Evolutionary conservation across 92 coral and sea anemone genomes (phyloP).

Genomic region (Isaurus tuberculatus): DNA sequence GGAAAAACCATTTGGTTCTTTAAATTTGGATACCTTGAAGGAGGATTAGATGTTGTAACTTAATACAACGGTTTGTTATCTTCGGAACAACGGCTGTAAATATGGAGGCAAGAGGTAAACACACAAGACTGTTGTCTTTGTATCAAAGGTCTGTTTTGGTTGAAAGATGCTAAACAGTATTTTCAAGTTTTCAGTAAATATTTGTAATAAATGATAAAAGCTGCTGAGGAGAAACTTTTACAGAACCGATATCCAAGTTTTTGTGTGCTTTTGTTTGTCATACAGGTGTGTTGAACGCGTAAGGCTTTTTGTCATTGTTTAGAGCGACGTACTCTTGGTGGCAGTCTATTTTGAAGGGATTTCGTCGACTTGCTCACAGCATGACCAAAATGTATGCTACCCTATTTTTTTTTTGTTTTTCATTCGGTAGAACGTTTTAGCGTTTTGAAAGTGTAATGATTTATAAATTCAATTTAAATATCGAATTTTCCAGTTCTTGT

Average conservation of each 20-base stretch:
- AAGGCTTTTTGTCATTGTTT: neutral
- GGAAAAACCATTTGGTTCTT: neutral
- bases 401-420: too few species aligned
- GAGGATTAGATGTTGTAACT: neutral
- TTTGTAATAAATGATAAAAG: neutral
- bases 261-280: neutral
- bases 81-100: neutral
- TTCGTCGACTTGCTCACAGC: neutral
- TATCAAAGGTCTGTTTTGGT: neutral
- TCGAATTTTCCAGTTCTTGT: neutral
- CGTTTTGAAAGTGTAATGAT: neutral
- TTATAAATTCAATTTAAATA: neutral
- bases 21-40: neutral
- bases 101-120: neutral
- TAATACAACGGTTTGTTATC: neutral
- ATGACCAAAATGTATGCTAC: neutral
- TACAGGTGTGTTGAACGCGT: neutral
- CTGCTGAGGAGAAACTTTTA: neutral
- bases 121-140: neutral
- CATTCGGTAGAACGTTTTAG: neutral
- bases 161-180: neutral
- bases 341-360: neutral
- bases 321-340: neutral
- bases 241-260: neutral
- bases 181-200: neutral